A percentile compares a stretch with the other conserved stretches of the same genome.
Evolutionary conservation across 2,797 vertebrate genomes (phyloP).

Genomic region (Sparus aurata): DNA sequence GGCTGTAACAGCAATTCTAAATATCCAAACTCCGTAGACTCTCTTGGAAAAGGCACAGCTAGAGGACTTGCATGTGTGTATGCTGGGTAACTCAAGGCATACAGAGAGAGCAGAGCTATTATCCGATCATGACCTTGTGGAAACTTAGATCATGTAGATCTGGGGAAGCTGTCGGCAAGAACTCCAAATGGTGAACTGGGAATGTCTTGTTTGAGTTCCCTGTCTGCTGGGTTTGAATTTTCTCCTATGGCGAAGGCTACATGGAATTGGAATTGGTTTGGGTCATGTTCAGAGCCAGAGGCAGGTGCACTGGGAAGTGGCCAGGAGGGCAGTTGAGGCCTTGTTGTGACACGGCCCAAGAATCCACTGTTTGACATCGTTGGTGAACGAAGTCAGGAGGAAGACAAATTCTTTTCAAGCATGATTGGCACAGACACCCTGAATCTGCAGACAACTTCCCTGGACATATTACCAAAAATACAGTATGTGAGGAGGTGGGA

Average conservation of each 20-base stretch:
- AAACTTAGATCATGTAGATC: neutral
- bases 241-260: no score
- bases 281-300: neutral
- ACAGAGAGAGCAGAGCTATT: neutral
- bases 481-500: neutral
- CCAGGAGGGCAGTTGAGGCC: neutral
- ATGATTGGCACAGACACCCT: neutral
- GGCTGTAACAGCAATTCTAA: neutral
- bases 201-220: neutral
- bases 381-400: neutral
- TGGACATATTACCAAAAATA: neutral
- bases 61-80: neutral
- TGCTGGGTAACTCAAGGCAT: neutral
- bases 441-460: neutral
- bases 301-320: neutral
- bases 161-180: neutral
- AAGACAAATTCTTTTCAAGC: neutral
- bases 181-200: neutral
- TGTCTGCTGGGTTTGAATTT: neutral
- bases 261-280: neutral
- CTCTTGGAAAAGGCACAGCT: neutral
- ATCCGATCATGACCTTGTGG: neutral
- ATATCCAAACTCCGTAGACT: neutral
- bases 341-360: neutral
- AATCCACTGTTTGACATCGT: constrained; percentile 4